Conservation (phyloP, 2,797 vertebrate genomes). For the Platalea minor region DNA sequence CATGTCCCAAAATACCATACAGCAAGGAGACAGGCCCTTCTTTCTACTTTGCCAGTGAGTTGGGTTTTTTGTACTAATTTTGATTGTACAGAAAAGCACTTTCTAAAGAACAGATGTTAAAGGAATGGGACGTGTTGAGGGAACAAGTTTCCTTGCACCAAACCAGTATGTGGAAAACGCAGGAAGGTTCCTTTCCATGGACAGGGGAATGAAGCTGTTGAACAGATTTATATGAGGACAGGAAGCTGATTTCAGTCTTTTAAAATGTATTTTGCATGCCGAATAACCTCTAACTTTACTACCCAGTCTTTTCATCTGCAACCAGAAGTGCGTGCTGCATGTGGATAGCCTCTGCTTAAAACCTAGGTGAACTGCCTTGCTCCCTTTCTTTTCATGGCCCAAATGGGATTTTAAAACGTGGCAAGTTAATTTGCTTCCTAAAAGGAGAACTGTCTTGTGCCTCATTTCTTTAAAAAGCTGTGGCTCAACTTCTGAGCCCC, state of each 20-base stretch:
- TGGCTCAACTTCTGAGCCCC: neutral
- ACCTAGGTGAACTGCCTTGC: neutral
- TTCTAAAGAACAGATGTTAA: slow-evolving; percentile 73
- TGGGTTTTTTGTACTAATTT: slow-evolving; percentile 82
- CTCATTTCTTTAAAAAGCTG: neutral
- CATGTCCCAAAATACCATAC: slow-evolving; percentile 86
- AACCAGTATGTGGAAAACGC: slow-evolving; percentile 57
- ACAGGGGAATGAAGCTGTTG: neutral
- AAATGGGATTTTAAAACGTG: neutral
- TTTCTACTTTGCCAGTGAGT: slow-evolving; percentile 88
- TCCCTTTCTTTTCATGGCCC: neutral
- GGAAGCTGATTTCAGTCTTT: neutral
- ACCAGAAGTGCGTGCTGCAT: neutral
- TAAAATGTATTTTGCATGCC: neutral
- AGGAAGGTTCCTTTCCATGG: slow-evolving; percentile 41
- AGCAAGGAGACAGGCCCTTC: slow-evolving; percentile 86
- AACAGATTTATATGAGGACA: neutral
- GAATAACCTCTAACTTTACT: neutral
- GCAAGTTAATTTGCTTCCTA: neutral
- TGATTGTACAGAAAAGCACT: slow-evolving; percentile 76
- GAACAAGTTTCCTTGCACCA: slow-evolving; percentile 70
- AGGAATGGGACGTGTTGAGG: slow-evolving; percentile 71
- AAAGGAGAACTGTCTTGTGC: neutral
- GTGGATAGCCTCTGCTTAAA: neutral
- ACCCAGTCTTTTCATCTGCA: neutral